Conservation (phyloP, 2,797 vertebrate genomes). For the Cryptoblepharus egeriae region DNA sequence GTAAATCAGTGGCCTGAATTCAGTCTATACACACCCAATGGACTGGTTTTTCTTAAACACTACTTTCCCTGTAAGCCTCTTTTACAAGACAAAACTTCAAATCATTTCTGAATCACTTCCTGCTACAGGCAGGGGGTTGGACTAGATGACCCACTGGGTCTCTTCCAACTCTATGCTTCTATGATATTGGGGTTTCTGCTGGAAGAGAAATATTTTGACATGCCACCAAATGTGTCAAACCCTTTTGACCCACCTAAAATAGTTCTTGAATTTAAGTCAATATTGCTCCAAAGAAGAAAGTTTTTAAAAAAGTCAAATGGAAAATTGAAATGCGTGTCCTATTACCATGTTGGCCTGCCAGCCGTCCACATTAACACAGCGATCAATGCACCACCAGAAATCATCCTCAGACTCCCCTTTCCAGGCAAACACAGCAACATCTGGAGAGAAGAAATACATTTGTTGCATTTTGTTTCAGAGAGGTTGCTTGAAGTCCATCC, state of each 20-base stretch:
- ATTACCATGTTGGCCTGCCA: constrained; percentile 99
- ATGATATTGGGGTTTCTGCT: neutral
- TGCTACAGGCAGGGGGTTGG: too few species aligned
- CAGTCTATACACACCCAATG: neutral
- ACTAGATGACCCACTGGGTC: too few species aligned
- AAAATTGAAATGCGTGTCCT: constrained; percentile 32
- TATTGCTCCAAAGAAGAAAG: constrained; percentile 4
- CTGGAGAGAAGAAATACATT: constrained; percentile 74
- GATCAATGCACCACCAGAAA: constrained; percentile 99
- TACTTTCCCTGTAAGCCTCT: neutral
- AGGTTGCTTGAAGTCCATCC: neutral
- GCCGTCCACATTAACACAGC: constrained; percentile 92
- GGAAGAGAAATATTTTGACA: neutral
- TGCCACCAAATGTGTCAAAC: neutral
- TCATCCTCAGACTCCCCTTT: constrained; percentile 98
- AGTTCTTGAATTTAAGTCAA: neutral
- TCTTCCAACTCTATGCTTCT: too few species aligned
- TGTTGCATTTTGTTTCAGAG: constrained; percentile 1
- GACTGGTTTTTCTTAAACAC: neutral
- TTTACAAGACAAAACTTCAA: neutral
- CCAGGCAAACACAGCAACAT: constrained; percentile 97
- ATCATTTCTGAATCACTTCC: neutral
- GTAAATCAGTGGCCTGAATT: neutral
- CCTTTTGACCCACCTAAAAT: neutral
- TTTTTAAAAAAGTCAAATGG: neutral